Percentiles rank a stretch among this genome's conserved stretches.
Conservation (phyloP, 2,888 invertebrate species). For the Acanthosepion pharaonis region DNA sequence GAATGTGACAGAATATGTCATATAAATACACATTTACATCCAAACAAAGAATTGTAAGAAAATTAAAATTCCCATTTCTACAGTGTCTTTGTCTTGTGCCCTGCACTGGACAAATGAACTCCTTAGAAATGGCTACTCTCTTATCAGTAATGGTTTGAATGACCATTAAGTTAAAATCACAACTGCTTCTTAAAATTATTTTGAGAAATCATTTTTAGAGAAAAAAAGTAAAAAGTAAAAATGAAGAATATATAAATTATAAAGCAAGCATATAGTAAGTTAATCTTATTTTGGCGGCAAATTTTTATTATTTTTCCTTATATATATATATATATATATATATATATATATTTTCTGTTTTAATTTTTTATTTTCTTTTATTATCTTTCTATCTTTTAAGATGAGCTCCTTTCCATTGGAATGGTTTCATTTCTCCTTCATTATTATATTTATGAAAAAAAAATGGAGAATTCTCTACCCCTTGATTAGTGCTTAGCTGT, state of each 20-base stretch:
- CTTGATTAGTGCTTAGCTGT: no score
- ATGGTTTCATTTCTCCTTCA: no score
- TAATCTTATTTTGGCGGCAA: not conserved
- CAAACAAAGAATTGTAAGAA: not conserved
- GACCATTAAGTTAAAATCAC: not conserved
- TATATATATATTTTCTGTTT: no score
- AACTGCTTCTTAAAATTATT: not conserved
- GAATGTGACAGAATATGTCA: not conserved
- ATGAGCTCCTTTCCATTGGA: no score
- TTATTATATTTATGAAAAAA: no score
- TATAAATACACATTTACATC: not conserved
- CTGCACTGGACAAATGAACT: not conserved
- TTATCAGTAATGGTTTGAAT: not conserved
- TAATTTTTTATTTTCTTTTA: no score
- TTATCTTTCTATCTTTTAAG: no score
- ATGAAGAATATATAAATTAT: not conserved
- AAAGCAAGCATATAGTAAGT: not conserved
- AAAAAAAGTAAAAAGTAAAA: not conserved
- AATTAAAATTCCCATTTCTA: not conserved
- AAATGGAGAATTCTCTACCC: no score
- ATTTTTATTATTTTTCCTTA: not conserved
- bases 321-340: constrained; percentile 1
- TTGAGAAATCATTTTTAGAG: not conserved
- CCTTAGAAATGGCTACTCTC: not conserved
- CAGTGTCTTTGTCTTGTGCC: not conserved